phyloP scores from a whole-genome alignment of 2,113 vertebrate genomes.

The Solea senegalensis region DNA sequence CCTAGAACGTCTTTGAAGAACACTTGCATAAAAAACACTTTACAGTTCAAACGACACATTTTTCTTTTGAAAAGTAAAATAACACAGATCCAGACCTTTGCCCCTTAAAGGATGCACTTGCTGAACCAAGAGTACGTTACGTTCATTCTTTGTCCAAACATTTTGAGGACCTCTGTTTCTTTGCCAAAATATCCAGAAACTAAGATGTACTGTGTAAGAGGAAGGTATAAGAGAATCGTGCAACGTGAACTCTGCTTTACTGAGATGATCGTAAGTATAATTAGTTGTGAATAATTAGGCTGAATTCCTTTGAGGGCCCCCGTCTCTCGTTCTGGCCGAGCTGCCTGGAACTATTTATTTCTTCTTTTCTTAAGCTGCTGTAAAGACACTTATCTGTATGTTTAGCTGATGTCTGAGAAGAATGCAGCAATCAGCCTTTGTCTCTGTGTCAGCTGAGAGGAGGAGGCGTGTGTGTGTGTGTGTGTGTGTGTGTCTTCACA shows the following conservation, averaged over 20 bases:
- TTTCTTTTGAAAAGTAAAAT: no score
- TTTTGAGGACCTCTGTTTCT: no score
- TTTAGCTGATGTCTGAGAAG: conserved; percentile 59
- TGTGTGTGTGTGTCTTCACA: background rate
- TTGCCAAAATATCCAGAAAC: no score
- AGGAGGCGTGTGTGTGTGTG: conserved; percentile 9
- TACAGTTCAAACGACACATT: no score
- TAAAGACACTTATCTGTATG: conserved; percentile 70
- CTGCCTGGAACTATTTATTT: conserved; percentile 54
- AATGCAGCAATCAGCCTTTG: conserved; percentile 72
- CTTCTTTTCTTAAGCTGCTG: conserved; percentile 44
- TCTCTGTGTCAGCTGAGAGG: conserved; percentile 47
- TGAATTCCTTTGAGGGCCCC: conserved; percentile 10
- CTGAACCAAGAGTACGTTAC: no score
- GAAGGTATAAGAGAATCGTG: background rate
- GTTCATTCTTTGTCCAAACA: no score
- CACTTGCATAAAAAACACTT: no score
- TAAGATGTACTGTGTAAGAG: no score
- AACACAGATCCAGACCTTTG: no score
- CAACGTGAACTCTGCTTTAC: background rate
- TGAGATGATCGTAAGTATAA: background rate
- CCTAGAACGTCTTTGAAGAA: no score
- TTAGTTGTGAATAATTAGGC: background rate
- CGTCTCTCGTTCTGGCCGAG: conserved; percentile 48
- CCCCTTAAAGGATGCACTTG: no score